Percentiles rank a stretch among this genome's conserved stretches.
phyloP scores from a whole-genome alignment of 2,113 vertebrate species.

The Dendropsophus ebraccatus region DNA sequence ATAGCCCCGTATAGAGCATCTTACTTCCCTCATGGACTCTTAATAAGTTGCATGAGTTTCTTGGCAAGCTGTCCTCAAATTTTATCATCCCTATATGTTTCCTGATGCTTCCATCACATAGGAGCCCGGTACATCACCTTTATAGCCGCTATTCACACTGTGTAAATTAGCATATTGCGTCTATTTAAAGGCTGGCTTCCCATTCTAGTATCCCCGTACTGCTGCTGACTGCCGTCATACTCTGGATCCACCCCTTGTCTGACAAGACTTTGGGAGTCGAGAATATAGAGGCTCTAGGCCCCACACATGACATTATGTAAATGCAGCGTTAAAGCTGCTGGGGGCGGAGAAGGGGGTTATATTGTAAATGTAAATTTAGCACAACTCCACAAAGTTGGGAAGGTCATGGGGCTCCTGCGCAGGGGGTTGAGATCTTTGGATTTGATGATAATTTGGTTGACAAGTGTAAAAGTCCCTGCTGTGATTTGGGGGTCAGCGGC shows the following conservation, averaged over 20 bases:
- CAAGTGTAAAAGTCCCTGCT: slow-evolving; percentile 1
- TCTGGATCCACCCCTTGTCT: neutral
- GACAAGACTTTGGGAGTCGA: slow-evolving; percentile 2
- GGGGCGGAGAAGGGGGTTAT: neutral
- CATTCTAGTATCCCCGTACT: neutral
- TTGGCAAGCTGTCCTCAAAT: neutral
- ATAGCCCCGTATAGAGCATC: neutral
- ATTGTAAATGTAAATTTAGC: neutral
- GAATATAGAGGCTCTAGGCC: neutral
- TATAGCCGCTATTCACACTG: neutral
- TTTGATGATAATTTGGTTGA: slow-evolving; percentile 25
- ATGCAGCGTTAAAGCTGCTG: neutral
- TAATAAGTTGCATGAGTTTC: slow-evolving; percentile 2
- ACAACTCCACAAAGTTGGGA: neutral
- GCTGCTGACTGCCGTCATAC: neutral
- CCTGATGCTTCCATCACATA: no score
- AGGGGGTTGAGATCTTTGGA: neutral
- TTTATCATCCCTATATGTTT: neutral
- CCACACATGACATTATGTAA: neutral
- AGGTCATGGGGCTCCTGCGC: no score
- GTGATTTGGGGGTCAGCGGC: neutral
- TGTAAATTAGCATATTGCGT: neutral
- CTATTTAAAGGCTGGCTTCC: neutral
- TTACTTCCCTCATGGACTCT: neutral
- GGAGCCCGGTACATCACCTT: neutral